These are phyloP conservation scores for Agrochola litura DNA, from an alignment of 2,888 invertebrate species.

Conservation along the genomic window DNA sequence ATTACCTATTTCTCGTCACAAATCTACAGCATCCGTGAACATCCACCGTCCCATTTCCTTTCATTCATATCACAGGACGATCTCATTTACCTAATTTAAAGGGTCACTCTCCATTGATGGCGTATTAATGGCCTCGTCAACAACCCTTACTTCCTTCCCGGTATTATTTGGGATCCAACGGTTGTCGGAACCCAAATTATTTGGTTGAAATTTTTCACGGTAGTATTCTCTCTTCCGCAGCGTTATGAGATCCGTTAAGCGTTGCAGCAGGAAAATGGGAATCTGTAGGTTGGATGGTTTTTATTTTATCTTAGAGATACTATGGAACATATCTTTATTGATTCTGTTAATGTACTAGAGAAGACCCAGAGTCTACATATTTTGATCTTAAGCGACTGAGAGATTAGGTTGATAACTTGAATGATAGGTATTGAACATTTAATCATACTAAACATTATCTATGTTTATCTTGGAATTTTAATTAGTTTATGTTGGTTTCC, in stretches of 20 bases:
- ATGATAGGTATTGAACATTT: background rate
- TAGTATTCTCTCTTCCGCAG: constrained; percentile 20
- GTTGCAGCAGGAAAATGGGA: constrained; percentile 13
- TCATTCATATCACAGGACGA: constrained; percentile 19
- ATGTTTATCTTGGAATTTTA: background rate
- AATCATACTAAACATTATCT: no score
- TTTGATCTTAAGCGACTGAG: background rate
- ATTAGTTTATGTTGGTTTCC: background rate
- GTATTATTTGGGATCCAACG: constrained; percentile 12
- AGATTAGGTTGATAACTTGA: no score
- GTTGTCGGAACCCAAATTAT: constrained; percentile 35
- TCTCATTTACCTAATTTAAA: constrained; percentile 61
- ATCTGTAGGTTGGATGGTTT: no score
- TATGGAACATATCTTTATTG: no score
- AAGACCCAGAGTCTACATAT: background rate
- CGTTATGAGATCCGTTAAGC: constrained; percentile 20
- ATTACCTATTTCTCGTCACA: constrained; percentile 9
- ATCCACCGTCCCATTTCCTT: constrained; percentile 10
- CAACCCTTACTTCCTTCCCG: constrained; percentile 55
- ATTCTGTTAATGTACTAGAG: background rate
- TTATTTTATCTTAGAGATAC: background rate
- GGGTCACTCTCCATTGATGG: constrained; percentile 48
- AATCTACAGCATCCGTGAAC: constrained; percentile 8
- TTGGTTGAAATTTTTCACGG: constrained; percentile 46
- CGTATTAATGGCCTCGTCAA: constrained; percentile 45